Evolutionary conservation across 2,113 vertebrate species (phyloP).

Genomic region (Coregonus clupeaformis): DNA sequence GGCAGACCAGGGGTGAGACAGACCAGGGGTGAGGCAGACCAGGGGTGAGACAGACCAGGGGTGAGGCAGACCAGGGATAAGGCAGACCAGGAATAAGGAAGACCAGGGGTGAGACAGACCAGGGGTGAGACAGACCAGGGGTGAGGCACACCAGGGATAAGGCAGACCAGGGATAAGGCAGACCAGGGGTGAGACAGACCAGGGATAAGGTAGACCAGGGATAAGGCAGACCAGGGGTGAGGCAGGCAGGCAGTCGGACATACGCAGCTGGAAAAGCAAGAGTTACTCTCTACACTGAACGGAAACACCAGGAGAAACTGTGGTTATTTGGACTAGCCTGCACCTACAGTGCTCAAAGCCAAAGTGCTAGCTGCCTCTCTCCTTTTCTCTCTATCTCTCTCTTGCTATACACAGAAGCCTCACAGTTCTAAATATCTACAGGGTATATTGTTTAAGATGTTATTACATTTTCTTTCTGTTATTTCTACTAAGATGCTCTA

Average conservation of each 20-base stretch:
- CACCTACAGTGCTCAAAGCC: conserved; percentile 24
- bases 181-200: conserved; percentile 4
- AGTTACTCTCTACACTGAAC: conserved; percentile 37
- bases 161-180: not conserved
- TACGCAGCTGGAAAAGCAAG: conserved; percentile 81
- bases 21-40: too few relatives aligned
- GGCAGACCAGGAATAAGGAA: conserved; percentile 25
- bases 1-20: conserved; percentile 23
- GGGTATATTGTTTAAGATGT: too few relatives aligned
- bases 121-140: not conserved
- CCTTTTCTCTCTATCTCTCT: too few relatives aligned
- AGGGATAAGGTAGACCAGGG: too few relatives aligned
- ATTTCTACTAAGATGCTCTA: too few relatives aligned
- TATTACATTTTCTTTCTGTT: not conserved
- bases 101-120: conserved; percentile 4
- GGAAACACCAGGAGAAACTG: conserved; percentile 38
- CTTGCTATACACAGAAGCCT: conserved; percentile 27
- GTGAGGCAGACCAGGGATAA: conserved; percentile 21
- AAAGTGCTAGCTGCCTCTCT: conserved; percentile 44
- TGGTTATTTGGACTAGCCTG: conserved; percentile 21
- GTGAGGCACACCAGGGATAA: too few relatives aligned
- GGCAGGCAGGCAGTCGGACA: conserved; percentile 20
- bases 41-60: too few relatives aligned
- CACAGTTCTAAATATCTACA: not conserved
- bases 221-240: conserved; percentile 32